Evolutionary conservation across 2,888 invertebrate species (phyloP).

Genomic region (Horisme vitalbata): DNA sequence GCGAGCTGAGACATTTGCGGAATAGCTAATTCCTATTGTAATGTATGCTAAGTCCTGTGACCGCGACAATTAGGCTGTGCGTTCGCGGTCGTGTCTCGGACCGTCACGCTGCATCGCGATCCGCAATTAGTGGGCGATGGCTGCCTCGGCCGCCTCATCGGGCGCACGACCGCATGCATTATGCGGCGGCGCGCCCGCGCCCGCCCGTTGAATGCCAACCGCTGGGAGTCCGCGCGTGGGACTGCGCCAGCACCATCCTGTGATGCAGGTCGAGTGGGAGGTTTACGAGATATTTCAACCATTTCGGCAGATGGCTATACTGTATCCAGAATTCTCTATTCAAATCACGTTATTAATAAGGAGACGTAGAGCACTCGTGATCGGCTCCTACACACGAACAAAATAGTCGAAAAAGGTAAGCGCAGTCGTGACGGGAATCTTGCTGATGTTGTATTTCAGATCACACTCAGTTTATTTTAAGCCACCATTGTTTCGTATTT

Average conservation of each 20-base stretch:
- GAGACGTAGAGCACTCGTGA: slow-evolving; percentile 58
- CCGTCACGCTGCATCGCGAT: slow-evolving; percentile 60
- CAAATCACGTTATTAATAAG: slow-evolving; percentile 77
- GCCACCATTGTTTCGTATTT: slow-evolving; percentile 78
- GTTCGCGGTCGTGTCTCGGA: slow-evolving; percentile 53
- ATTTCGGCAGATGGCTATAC: slow-evolving; percentile 25
- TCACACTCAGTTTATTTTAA: slow-evolving; percentile 79
- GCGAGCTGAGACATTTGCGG: slow-evolving; percentile 60
- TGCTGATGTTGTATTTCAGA: slow-evolving; percentile 69
- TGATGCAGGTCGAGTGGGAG: slow-evolving; percentile 24
- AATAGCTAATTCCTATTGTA: slow-evolving; percentile 71
- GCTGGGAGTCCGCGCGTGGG: slow-evolving; percentile 15
- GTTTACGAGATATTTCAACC: slow-evolving; percentile 10
- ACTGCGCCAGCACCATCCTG: slow-evolving; percentile 5
- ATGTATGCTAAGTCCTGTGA: slow-evolving; percentile 73
- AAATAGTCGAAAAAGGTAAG: slow-evolving; percentile 77
- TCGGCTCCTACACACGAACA: slow-evolving; percentile 55
- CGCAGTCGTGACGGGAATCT: slow-evolving; percentile 79
- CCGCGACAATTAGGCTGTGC: slow-evolving; percentile 70
- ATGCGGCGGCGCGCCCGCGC: slow-evolving; percentile 47
- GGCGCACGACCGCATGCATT: slow-evolving; percentile 58
- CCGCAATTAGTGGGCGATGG: slow-evolving; percentile 61
- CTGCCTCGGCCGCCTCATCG: slow-evolving; percentile 57
- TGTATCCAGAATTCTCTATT: slow-evolving; percentile 58
- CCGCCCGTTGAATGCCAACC: slow-evolving; percentile 46